These are phyloP conservation scores for Coregonus suidteri DNA, from an alignment of 2,797 vertebrate species.

Conservation along the genomic window DNA sequence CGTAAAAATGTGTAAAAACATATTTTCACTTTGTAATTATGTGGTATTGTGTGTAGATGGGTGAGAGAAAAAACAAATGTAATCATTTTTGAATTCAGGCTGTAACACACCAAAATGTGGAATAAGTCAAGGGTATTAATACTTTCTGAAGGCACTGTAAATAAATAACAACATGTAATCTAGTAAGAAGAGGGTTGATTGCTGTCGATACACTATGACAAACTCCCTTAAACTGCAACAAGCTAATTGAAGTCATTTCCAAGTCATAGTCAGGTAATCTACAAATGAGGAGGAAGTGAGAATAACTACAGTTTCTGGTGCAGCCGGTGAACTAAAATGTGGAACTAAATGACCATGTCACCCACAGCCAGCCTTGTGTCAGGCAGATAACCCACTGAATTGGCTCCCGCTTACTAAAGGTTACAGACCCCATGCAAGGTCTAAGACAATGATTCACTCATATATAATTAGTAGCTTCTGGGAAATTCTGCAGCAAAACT, in stretches of 20 bases:
- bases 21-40: no score
- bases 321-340: not conserved
- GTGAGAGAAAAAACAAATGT: no score
- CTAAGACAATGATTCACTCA: conserved; percentile 53
- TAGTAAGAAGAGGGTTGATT: not conserved
- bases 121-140: no score
- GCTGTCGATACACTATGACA: not conserved
- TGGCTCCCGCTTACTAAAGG: conserved; percentile 47
- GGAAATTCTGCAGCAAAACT: conserved; percentile 67
- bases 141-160: no score
- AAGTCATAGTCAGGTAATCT: not conserved
- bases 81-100: no score
- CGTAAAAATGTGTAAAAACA: no score
- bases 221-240: not conserved
- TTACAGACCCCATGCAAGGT: conserved; percentile 40
- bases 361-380: conserved; percentile 26
- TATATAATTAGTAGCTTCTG: conserved; percentile 66
- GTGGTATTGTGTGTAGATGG: no score
- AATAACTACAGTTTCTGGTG: not conserved
- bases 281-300: not conserved
- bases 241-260: not conserved
- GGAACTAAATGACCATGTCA: not conserved
- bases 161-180: not conserved
- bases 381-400: conserved; percentile 35
- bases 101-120: no score